Base-by-base conservation (phyloP, 2,888 invertebrate genomes). In the Brachyopa scutellaris region DNA sequence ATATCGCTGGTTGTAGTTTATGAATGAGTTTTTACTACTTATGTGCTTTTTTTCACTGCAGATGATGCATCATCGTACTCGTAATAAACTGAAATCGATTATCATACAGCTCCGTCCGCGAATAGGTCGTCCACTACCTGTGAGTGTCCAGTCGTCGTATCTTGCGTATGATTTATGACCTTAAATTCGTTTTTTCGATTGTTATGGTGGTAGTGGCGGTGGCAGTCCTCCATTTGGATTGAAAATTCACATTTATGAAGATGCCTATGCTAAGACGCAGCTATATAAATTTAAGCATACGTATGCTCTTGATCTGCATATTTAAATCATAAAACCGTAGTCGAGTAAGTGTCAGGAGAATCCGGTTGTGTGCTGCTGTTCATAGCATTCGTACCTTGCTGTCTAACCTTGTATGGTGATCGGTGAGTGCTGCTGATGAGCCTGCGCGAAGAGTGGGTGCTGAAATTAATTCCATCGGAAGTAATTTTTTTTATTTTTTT, bases 21-120 rank as follows among this genome's bases (percentile, higher is more conserved):
- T 90, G 90, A 90, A 90, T 90, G 90, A 88, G 88, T 88, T 90
- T 85, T 90, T 89, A 90, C 90, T 90, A 90, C 90, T 89, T 90
- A 82, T 73, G 66, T 77, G 66, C 70, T 59, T 76, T 57, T 42
- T 51, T 64, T 19, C 13, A 23, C 9, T 40, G 57, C 2, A 33
- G 33, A 45, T 29, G 21, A 17, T 74, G 62, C 70, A 76, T 23
- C 61, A 62, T 55, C 57, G 26, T n/a, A n/a, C n/a, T n/a, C 26
- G 26, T 87, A 88, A 89, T 89, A 89, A 89, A 88, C 88, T 87
- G 88, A 89, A 89, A 89, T 89, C 89, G 89, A 89, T 89, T 89
- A 89, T 89, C 88, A 88, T 88, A 66, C 80, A 70, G 59, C 59
- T 70, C 62, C 19, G 53, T 3, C 31, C 21, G n/a, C n/a, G n/a